phyloP scores from a whole-genome alignment of 2,113 vertebrate species.

The Crypturellus undulatus region DNA sequence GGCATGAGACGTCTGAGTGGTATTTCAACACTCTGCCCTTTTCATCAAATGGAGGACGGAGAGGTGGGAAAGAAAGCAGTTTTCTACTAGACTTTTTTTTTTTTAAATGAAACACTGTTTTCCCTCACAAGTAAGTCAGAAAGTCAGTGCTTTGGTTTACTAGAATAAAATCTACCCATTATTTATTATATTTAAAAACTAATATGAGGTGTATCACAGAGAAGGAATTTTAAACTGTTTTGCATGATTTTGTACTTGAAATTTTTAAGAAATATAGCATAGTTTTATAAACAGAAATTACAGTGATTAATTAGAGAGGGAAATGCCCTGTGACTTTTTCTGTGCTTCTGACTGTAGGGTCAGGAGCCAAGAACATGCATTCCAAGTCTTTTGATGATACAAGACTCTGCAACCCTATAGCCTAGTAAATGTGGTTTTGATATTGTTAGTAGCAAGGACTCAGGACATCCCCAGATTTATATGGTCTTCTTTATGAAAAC shows the following conservation, averaged over 20 bases:
- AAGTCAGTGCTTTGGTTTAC: not conserved
- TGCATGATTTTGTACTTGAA: not conserved
- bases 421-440: not conserved
- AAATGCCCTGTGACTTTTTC: not conserved
- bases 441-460: not conserved
- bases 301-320: not conserved
- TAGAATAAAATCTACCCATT: not conserved
- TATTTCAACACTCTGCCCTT: constrained; percentile 27
- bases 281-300: not conserved
- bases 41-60: not conserved
- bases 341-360: not conserved
- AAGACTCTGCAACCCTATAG: not conserved
- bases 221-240: not conserved
- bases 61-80: not conserved
- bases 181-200: not conserved
- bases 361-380: not conserved
- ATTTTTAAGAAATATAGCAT: not conserved
- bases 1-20: constrained; percentile 20
- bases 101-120: not conserved
- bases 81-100: not conserved
- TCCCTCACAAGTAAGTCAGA: not conserved
- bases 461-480: not conserved
- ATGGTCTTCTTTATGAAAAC: not conserved
- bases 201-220: not conserved
- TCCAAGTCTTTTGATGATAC: not conserved